Conservation (phyloP, 2,888 invertebrate genomes). For the Lydus trimaculatus region DNA sequence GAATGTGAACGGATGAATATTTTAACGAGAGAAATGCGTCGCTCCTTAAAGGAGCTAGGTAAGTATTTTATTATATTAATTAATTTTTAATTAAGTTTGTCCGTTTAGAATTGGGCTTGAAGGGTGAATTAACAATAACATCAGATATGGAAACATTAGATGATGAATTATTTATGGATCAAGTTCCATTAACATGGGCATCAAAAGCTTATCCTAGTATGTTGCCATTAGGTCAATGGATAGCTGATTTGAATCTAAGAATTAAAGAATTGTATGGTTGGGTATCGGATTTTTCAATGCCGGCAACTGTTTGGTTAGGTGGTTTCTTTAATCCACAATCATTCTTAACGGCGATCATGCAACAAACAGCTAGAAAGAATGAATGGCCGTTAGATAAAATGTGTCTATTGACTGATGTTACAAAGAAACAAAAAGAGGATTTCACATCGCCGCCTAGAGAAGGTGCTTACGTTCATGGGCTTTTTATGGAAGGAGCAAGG, state of each 20-base stretch:
- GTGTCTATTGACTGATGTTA: slow-evolving; percentile 94
- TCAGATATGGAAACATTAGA: slow-evolving; percentile 90
- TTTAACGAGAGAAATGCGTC: slow-evolving; percentile 80
- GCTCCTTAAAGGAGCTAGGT: slow-evolving; percentile 85
- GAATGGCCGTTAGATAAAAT: slow-evolving; percentile 97
- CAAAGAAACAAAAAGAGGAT: slow-evolving; percentile 86
- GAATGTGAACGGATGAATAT: slow-evolving; percentile 96
- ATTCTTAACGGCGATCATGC: slow-evolving; percentile 96
- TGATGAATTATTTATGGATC: slow-evolving; percentile 86
- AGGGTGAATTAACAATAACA: slow-evolving; percentile 87
- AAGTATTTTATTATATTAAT: background rate
- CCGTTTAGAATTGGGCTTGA: slow-evolving; percentile 62
- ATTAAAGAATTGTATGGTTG: slow-evolving; percentile 85
- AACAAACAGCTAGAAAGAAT: slow-evolving; percentile 94
- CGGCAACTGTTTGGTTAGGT: slow-evolving; percentile 89
- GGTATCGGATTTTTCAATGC: slow-evolving; percentile 87
- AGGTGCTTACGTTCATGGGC: slow-evolving; percentile 88
- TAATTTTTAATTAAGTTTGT: background rate
- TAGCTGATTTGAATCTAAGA: slow-evolving; percentile 81
- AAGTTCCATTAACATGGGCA: slow-evolving; percentile 87
- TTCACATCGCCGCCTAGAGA: slow-evolving; percentile 87
- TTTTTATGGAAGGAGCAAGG: slow-evolving; percentile 90
- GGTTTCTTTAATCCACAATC: slow-evolving; percentile 98
- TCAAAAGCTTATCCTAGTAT: slow-evolving; percentile 89
- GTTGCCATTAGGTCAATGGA: slow-evolving; percentile 82